These are phyloP conservation scores for Cephalotes varians DNA, from an alignment of 2,888 invertebrate species.

Conservation along the genomic window DNA sequence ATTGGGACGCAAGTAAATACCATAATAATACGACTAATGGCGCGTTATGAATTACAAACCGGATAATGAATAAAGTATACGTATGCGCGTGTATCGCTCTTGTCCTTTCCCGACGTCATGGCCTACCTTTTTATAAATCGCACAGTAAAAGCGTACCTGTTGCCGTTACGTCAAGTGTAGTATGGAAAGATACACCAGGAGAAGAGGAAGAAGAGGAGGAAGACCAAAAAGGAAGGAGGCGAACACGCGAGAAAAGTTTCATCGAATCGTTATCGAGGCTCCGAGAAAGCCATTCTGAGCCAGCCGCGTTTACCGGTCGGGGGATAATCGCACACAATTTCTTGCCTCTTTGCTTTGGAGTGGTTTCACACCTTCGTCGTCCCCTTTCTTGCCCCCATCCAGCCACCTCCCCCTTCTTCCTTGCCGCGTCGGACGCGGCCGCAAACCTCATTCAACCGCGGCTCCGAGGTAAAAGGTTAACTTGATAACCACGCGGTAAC, in stretches of 20 bases:
- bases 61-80: conserved; percentile 72
- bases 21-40: conserved; percentile 73
- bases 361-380: conserved; percentile 84
- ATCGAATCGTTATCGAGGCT: conserved; percentile 80
- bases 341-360: conserved; percentile 85
- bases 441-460: conserved; percentile 71
- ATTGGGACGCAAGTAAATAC: conserved; percentile 72
- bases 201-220: neutral
- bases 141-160: conserved; percentile 62
- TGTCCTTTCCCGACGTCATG: conserved; percentile 17
- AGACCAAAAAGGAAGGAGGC: neutral
- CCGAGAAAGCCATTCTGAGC: conserved; percentile 53
- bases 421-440: conserved; percentile 60
- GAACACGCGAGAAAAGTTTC: conserved; percentile 73
- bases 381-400: conserved; percentile 57
- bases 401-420: neutral
- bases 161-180: conserved; percentile 53
- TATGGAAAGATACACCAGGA: neutral
- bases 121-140: conserved; percentile 39
- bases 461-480: conserved; percentile 84
- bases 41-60: conserved; percentile 75
- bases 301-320: conserved; percentile 73
- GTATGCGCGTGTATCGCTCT: conserved; percentile 33
- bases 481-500: conserved; percentile 85
- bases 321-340: conserved; percentile 85